Conservation (phyloP, 1,140 invertebrate species). For the Macrostomum lignano region DNA sequence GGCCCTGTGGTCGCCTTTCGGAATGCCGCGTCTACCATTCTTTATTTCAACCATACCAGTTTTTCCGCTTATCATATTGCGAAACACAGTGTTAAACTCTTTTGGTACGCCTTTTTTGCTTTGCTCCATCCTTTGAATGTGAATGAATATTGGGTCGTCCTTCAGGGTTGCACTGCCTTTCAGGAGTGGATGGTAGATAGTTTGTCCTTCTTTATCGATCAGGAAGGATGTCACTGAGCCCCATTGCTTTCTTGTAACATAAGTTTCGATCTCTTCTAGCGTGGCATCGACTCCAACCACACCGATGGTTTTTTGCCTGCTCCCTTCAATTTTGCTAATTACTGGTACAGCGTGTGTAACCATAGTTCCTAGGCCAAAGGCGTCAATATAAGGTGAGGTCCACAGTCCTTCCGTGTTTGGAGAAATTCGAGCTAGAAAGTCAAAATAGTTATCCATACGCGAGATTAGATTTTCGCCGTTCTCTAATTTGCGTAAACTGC, state of each 20-base stretch:
- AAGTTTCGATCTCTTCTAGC: constrained; percentile 28
- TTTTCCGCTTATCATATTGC: constrained; percentile 18
- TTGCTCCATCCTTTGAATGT: constrained; percentile 24
- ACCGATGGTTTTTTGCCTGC: constrained; percentile 17
- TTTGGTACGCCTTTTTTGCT: constrained; percentile 18
- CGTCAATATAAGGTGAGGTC: constrained; percentile 28
- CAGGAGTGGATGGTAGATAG: constrained; percentile 27
- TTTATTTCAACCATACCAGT: constrained; percentile 18
- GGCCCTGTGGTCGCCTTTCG: constrained; percentile 10
- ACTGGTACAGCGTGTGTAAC: constrained; percentile 27
- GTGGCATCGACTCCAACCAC: constrained; percentile 29
- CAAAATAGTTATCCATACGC: constrained; percentile 28
- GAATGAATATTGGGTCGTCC: constrained; percentile 29
- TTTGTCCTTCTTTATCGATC: constrained; percentile 27
- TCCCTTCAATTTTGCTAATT: constrained; percentile 18
- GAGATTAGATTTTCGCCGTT: constrained; percentile 28
- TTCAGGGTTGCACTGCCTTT: constrained; percentile 26
- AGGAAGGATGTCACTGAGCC: constrained; percentile 28
- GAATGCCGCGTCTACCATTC: constrained; percentile 4
- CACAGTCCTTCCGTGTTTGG: constrained; percentile 20
- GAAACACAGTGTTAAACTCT: constrained; percentile 18
- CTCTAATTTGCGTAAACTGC: constrained; percentile 21
- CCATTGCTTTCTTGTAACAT: constrained; percentile 27
- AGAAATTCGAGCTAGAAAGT: constrained; percentile 24
- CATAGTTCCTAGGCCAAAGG: constrained; percentile 25